Conservation (phyloP, 2,113 vertebrate genomes). For the Ciconia stormi region DNA sequence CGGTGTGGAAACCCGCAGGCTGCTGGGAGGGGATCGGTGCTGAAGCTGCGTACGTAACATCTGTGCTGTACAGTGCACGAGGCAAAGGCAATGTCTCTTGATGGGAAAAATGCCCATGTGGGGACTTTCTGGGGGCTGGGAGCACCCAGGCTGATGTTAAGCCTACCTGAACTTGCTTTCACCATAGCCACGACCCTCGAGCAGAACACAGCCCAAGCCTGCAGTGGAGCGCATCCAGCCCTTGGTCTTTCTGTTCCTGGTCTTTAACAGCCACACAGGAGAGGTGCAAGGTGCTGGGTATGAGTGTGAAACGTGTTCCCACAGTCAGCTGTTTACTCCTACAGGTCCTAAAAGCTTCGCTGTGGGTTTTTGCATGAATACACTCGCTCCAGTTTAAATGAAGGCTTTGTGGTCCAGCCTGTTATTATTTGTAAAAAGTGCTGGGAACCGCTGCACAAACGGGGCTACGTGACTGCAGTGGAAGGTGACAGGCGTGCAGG, state of each 20-base stretch:
- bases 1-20: not conserved
- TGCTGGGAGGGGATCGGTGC: not conserved
- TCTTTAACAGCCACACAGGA: rapidly evolving
- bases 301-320: not conserved
- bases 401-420: not conserved
- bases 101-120: not conserved
- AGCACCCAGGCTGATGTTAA: not conserved
- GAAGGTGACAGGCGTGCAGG: not conserved
- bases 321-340: not conserved
- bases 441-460: not conserved
- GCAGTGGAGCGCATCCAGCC: not conserved
- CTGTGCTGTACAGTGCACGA: rapidly evolving
- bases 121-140: not conserved
- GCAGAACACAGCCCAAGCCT: not conserved
- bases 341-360: not conserved
- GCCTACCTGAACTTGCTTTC: not conserved
- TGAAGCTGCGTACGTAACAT: not conserved
- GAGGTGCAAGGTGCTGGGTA: not conserved
- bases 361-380: not conserved
- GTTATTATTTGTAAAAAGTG: not conserved
- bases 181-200: rapidly evolving
- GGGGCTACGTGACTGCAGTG: not conserved
- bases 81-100: not conserved
- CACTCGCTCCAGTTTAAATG: not conserved
- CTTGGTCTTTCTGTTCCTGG: not conserved